Evolutionary conservation across 2,113 vertebrate genomes (phyloP).

Genomic region (Heterochromis multidens): DNA sequence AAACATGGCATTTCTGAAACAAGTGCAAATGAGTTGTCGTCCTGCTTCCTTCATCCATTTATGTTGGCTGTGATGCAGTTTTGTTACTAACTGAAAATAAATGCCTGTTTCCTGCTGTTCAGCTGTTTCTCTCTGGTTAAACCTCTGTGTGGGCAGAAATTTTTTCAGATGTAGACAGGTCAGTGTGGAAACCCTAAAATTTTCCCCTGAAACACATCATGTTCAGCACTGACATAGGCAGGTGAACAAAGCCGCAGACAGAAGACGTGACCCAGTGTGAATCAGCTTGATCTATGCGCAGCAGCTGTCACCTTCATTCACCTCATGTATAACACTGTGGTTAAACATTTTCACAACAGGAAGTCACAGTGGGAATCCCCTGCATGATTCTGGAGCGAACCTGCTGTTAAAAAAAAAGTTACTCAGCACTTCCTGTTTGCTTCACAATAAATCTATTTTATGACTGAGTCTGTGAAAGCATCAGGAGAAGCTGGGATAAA

Average conservation of each 20-base stretch:
- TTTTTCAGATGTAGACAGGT: fast-evolving
- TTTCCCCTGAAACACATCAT: background rate
- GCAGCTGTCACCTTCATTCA: background rate
- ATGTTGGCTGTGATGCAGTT: no score
- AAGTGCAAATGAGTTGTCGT: no score
- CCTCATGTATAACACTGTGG: background rate
- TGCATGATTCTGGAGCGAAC: no score
- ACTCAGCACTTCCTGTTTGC: background rate
- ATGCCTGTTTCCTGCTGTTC: no score
- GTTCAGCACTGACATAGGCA: background rate
- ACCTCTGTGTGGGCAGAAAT: no score
- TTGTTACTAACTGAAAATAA: no score
- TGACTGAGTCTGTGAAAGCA: background rate
- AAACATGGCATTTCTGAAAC: no score
- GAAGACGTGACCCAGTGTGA: background rate
- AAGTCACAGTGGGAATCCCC: background rate
- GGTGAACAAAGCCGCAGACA: background rate
- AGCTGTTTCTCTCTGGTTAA: no score
- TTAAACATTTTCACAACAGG: background rate
- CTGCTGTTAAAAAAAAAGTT: fast-evolving
- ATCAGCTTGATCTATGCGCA: background rate
- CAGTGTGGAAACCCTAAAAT: background rate
- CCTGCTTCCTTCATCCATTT: no score
- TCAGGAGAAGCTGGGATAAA: background rate
- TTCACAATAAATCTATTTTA: background rate